Evolutionary conservation across 1,140 invertebrate genomes (phyloP).

Genomic region (Bombus polaris): DNA sequence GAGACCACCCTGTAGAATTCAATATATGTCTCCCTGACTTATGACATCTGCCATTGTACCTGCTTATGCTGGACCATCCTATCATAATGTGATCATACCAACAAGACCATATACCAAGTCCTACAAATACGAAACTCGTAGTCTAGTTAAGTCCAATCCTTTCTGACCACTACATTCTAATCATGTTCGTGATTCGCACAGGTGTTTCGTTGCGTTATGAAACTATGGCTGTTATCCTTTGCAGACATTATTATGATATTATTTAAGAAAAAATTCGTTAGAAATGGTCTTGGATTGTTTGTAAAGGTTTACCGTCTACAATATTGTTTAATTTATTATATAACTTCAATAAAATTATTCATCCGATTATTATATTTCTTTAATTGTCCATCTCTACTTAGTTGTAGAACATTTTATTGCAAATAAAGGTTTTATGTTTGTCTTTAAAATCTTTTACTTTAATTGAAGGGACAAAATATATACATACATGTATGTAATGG

Average conservation of each 20-base stretch:
- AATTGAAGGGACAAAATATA: no score
- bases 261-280: background rate
- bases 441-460: no score
- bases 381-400: background rate
- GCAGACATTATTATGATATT: background rate
- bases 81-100: background rate
- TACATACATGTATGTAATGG: no score
- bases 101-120: background rate
- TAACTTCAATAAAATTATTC: background rate
- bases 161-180: background rate
- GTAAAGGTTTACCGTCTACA: no score
- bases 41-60: conserved; percentile 56
- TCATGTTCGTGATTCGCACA: background rate
- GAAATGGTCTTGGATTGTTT: background rate
- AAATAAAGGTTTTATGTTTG: background rate
- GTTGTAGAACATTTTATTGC: background rate
- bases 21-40: conserved; percentile 32
- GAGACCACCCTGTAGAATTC: conserved; percentile 42
- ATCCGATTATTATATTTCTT: no score
- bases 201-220: background rate
- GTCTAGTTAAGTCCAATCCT: conserved; percentile 17
- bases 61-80: conserved; percentile 32
- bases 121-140: conserved; percentile 11
- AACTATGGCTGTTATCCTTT: no score
- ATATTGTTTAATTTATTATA: background rate